Percentiles rank a stretch among this genome's conserved stretches.
These are phyloP conservation scores for Vulpes ferrilata DNA, from an alignment of 2,113 vertebrate genomes.

Conservation along the genomic window DNA sequence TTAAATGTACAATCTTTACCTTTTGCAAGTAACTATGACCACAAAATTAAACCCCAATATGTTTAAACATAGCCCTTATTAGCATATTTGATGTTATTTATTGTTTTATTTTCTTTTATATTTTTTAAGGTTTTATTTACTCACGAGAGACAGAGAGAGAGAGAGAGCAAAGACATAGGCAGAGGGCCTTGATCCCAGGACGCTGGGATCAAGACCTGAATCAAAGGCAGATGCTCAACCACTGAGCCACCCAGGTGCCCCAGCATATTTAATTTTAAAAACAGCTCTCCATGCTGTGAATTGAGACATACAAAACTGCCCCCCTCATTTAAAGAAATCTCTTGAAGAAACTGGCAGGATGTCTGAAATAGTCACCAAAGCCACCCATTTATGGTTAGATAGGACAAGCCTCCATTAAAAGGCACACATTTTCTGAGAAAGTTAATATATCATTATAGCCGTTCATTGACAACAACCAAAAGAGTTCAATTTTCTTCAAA, in stretches of 20 bases:
- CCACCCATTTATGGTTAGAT: background rate
- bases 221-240: too few relatives aligned
- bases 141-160: too few relatives aligned
- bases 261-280: slow-evolving; percentile 18
- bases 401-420: background rate
- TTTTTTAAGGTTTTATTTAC: too few relatives aligned
- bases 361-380: background rate
- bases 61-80: background rate
- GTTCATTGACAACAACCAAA: background rate
- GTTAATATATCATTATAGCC: background rate
- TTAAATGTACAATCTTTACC: background rate
- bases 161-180: too few relatives aligned
- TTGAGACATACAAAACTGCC: background rate
- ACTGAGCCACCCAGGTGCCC: too few relatives aligned
- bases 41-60: background rate
- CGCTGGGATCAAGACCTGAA: too few relatives aligned
- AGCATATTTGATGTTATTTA: background rate
- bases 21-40: background rate
- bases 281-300: background rate
- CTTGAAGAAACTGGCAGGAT: background rate
- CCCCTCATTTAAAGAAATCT: background rate
- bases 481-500: background rate
- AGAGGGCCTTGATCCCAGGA: too few relatives aligned
- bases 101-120: too few relatives aligned
- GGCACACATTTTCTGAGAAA: background rate